These are phyloP conservation scores for Siphonodentalium dalli DNA, from an alignment of 2,888 invertebrate species.

Conservation along the genomic window DNA sequence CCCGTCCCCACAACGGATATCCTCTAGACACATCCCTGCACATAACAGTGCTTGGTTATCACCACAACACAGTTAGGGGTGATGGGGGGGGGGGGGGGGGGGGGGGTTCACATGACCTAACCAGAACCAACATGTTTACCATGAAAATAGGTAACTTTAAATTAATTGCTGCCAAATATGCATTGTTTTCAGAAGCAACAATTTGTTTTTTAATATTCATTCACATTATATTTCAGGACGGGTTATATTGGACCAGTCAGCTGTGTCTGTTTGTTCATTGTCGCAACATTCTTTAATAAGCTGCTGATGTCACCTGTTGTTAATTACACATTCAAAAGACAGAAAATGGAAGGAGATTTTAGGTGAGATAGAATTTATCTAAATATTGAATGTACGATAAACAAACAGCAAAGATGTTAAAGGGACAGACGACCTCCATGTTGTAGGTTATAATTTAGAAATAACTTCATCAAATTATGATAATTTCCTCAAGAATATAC, in stretches of 20 bases:
- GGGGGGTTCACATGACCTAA: too few relatives aligned
- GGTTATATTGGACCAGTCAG: conserved; percentile 70
- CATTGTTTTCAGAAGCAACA: neutral
- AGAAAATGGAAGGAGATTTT: conserved; percentile 70
- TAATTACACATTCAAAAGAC: conserved; percentile 68
- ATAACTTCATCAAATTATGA: too few relatives aligned
- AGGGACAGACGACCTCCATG: too few relatives aligned
- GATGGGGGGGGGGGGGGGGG: too few relatives aligned
- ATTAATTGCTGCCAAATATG: neutral
- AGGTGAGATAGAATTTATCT: conserved; percentile 55
- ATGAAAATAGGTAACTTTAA: neutral
- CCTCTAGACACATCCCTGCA: too few relatives aligned
- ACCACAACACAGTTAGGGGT: too few relatives aligned
- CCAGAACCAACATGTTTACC: too few relatives aligned
- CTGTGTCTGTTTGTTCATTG: conserved; percentile 68
- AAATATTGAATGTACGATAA: neutral
- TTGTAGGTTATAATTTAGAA: too few relatives aligned
- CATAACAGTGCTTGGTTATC: too few relatives aligned
- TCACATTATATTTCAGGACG: conserved; percentile 63
- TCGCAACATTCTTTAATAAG: conserved; percentile 69
- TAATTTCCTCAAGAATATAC: too few relatives aligned
- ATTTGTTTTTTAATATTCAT: neutral
- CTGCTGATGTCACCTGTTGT: conserved; percentile 70
- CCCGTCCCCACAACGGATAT: too few relatives aligned
- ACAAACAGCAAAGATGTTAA: too few relatives aligned